These are phyloP conservation scores for Latheticus oryzae DNA, from an alignment of 2,888 invertebrate genomes.

Conservation along the genomic window DNA sequence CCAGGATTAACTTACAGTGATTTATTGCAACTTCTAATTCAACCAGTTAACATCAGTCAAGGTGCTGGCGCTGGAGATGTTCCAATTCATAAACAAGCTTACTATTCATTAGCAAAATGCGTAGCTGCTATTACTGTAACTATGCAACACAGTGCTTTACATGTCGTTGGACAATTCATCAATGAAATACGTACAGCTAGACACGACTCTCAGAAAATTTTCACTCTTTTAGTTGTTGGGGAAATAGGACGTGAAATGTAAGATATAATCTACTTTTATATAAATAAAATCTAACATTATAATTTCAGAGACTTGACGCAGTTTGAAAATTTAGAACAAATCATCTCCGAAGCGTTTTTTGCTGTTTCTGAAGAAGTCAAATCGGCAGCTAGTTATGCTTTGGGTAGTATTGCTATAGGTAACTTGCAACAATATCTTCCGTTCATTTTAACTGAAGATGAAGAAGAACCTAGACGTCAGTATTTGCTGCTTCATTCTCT, in stretches of 20 bases:
- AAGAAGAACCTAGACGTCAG: constrained; percentile 93
- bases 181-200: constrained; percentile 78
- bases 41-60: constrained; percentile 66
- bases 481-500: constrained; percentile 96
- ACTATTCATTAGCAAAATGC: constrained; percentile 96
- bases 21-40: constrained; percentile 77
- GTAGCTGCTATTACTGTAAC: constrained; percentile 92
- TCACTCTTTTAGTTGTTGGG: constrained; percentile 93
- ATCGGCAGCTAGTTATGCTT: constrained; percentile 95
- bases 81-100: constrained; percentile 77
- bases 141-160: constrained; percentile 77
- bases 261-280: constrained; percentile 60
- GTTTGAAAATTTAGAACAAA: constrained; percentile 79
- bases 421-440: constrained; percentile 94
- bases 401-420: constrained; percentile 96
- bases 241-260: constrained; percentile 96
- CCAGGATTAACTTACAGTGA: constrained; percentile 81
- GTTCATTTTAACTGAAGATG: constrained; percentile 93
- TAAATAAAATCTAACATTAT: neutral
- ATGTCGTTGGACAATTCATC: constrained; percentile 75
- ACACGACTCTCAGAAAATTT: constrained; percentile 87
- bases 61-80: constrained; percentile 34
- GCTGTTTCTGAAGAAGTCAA: constrained; percentile 96
- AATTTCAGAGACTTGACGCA: constrained; percentile 79
- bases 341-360: constrained; percentile 87